Evolutionary conservation across 2,113 vertebrate species (phyloP).

Genomic region (Lophura nycthemera): DNA sequence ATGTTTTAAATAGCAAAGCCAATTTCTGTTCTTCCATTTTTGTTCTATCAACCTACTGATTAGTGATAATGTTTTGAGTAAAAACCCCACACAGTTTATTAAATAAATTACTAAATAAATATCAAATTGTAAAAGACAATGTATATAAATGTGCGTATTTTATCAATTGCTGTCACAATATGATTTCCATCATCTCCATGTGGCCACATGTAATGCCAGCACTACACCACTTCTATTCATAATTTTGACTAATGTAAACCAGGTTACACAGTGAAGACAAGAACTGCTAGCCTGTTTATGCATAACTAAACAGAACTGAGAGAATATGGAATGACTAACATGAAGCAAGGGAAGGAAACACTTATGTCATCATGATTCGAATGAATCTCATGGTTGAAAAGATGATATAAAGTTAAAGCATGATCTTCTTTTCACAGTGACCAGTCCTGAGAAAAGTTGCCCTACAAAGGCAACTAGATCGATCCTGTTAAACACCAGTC

Average conservation of each 20-base stretch:
- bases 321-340: neutral
- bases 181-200: neutral
- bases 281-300: neutral
- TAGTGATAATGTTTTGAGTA: neutral
- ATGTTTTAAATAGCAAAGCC: neutral
- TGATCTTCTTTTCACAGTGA: neutral
- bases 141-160: neutral
- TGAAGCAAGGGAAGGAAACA: neutral
- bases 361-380: neutral
- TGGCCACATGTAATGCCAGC: neutral
- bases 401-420: neutral
- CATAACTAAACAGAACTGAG: neutral
- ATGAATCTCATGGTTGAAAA: neutral
- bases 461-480: neutral
- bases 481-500: neutral
- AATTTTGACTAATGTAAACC: neutral
- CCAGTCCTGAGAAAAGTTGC: neutral
- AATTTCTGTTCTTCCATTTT: neutral
- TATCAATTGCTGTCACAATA: neutral
- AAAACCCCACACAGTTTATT: no score
- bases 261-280: neutral
- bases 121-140: neutral
- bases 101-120: neutral
- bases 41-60: neutral
- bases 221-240: neutral